Evolutionary conservation across 2,113 vertebrate species (phyloP), one percentile per base, ranked within the genome.

Genomic region (Salvelinus alpinus): DNA sequence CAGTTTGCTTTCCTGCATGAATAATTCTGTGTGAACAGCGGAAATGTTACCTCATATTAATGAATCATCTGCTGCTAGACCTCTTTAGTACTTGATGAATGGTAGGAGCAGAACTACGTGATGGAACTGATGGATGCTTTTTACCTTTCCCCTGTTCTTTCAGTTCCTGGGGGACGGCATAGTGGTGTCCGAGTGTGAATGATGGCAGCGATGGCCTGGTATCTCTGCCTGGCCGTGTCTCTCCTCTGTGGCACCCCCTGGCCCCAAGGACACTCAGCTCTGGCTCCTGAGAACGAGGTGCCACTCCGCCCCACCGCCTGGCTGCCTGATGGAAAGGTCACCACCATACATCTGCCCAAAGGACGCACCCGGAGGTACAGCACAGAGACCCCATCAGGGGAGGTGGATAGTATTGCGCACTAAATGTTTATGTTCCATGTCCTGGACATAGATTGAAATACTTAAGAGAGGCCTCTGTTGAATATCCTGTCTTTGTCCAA

Each of bases 361-460:
- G 95, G 95, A 70, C 90, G 92, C 48, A 91, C 94, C 34, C 94
- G 92, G 82, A 96, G 95, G 96, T 97, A 92, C 79, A 72, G 24
- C 24, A 31, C 31, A 54, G 67, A 24, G 68, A 24, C 14, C 25
- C 47, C 38, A 64, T 0, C 16, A 25, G 4, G 69, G 38, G n/a
- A 47, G 3, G 68, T 20, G 34, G 38, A 44, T 44, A 44, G 38
- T 44, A 44, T 44, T 11, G 9, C 38, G 18, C 51, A 65, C 14
- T 24, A 65, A 65, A 24, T 65, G 64, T 20, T 6, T 20, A 31
- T 27, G 31, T 65, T 51, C n/a, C 7, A 29, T 25, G 48, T 25
- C 24, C 44, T 29, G 47, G 71, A 60, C 44, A 25, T 22, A 65
- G 9, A 68, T 18, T 18, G 12, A 54, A 13, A 54, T 54, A 54